Percentiles rank a stretch among this genome's conserved stretches.
Conservation (phyloP, 2,113 vertebrate species). For the Merops nubicus region DNA sequence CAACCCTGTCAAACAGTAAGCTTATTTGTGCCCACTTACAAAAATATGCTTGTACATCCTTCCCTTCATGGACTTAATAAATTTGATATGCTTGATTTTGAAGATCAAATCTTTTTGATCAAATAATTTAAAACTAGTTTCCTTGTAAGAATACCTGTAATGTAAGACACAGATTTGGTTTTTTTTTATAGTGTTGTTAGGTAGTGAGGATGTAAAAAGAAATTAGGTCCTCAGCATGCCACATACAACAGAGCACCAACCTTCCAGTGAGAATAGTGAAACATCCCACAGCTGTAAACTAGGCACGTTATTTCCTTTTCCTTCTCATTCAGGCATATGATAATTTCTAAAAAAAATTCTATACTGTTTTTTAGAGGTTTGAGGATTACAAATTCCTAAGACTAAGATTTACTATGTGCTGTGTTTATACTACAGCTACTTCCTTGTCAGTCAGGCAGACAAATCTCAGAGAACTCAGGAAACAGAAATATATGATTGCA, state of each 20-base stretch:
- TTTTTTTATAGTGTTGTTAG: slow-evolving; percentile 33
- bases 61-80: neutral
- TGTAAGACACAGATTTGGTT: neutral
- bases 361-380: neutral
- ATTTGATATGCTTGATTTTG: neutral
- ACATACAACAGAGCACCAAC: neutral
- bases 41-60: neutral
- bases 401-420: neutral
- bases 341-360: neutral
- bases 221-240: neutral
- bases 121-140: neutral
- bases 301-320: neutral
- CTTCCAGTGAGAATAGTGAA: neutral
- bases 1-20: neutral
- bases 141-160: neutral
- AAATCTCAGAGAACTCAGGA: neutral
- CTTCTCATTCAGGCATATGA: neutral
- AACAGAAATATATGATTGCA: neutral
- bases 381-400: neutral
- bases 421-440: neutral
- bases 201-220: slow-evolving; percentile 20
- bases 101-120: no score
- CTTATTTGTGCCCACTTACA: neutral
- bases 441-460: neutral
- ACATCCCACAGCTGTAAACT: neutral